Evolutionary conservation across 2,113 vertebrate species (phyloP).

Genomic region (Notothenia coriiceps): DNA sequence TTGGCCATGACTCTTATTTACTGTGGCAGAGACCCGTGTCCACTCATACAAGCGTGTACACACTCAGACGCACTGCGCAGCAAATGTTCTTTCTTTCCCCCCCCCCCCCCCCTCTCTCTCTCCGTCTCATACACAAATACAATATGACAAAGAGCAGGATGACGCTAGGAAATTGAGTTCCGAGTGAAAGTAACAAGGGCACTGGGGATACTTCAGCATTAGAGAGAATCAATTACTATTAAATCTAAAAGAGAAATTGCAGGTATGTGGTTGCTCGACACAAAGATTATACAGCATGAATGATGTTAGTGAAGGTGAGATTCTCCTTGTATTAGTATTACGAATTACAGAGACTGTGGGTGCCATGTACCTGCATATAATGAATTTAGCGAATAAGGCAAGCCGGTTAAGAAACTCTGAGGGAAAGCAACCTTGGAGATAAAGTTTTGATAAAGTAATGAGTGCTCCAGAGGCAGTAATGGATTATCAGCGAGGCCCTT

Average conservation of each 20-base stretch:
- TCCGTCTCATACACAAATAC: constrained; percentile 47
- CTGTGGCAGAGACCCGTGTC: constrained; percentile 76
- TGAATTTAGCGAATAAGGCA: constrained; percentile 59
- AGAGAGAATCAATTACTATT: constrained; percentile 72
- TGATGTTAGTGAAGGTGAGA: constrained; percentile 65
- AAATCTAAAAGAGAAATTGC: constrained; percentile 69
- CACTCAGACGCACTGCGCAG: constrained; percentile 21
- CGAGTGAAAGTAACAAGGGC: constrained; percentile 70
- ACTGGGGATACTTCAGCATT: constrained; percentile 58
- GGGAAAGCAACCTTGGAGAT: constrained; percentile 65
- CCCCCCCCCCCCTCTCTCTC: background rate
- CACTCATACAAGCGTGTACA: constrained; percentile 57
- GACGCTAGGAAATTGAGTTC: constrained; percentile 68
- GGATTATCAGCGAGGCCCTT: constrained; percentile 56
- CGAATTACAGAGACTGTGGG: constrained; percentile 41
- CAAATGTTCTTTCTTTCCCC: constrained; percentile 43
- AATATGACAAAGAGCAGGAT: constrained; percentile 71
- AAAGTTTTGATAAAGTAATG: constrained; percentile 67
- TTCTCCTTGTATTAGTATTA: constrained; percentile 56
- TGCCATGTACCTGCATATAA: constrained; percentile 48
- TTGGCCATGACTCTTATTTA: constrained; percentile 84
- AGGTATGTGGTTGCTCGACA: constrained; percentile 59
- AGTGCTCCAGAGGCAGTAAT: constrained; percentile 51
- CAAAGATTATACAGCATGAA: constrained; percentile 65
- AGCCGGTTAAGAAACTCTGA: constrained; percentile 40